Base-by-base conservation (phyloP, 1,140 invertebrate species). In the Spodoptera litura region DNA sequence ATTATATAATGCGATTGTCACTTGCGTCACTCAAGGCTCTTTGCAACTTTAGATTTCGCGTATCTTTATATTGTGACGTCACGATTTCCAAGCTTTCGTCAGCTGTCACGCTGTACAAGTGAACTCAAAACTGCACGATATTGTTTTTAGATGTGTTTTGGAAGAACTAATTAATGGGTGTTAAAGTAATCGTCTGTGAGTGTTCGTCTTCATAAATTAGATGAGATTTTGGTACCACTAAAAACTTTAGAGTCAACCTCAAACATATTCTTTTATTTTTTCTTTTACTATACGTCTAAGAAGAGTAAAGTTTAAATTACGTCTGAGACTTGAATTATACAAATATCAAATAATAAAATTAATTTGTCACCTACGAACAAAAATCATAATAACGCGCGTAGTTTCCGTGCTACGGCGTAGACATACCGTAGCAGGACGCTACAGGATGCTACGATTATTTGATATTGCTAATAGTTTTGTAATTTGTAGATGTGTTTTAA, bases 1-100 rank as follows among this genome's bases (percentile, higher is more conserved):
- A 77, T 77, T 77, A 66, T 49, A 38, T 64, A 75, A 75, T 64
- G 56, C 58, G 53, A 75, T 64, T 64, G 56, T 68, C 49, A 56
- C 68, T 68, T 56, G 25, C 72, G 73, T 64, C 59, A 64, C 20
- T 53, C 73, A 75, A 64, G 73, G 58, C 56, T 62, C 44, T 44
- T 58, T 58, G 62, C 52, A 55, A 56, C 51, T 51, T 52, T 15
- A 4, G 38, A 66, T 66, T 66, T 27, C n/a, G 10, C 25, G 25
- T 15, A 8, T 35, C 44, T 53, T 35, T 52, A 52, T 20, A 44
- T 6, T 35, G 27, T 64, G 25, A 35, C 59, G 27, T 61, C 72
- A 71, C 6, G 53, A 15, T 71, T 38, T 71, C 52, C 10, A 15
- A 35, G 44, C 53, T 71, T 71, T 71, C 31, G 68, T 71, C 68